These are phyloP conservation scores for Calliopum simillimum DNA, from an alignment of 2,888 invertebrate genomes.

Conservation along the genomic window DNA sequence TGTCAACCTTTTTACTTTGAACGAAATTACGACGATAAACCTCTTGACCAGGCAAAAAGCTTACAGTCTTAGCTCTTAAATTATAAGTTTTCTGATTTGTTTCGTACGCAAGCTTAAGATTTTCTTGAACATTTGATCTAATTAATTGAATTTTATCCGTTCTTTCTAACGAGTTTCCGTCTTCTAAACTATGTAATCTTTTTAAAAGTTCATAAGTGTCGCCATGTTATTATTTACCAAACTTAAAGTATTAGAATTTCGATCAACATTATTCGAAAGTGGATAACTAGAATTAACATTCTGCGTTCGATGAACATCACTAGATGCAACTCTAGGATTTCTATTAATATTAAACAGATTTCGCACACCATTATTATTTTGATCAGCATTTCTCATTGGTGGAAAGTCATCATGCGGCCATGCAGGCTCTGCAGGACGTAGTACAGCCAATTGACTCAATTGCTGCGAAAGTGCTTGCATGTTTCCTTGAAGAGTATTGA, in stretches of 20 bases:
- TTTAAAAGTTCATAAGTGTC: conserved; percentile 30
- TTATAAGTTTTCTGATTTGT: conserved; percentile 5
- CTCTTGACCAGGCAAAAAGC: conserved; percentile 12
- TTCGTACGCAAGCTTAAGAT: conserved; percentile 18
- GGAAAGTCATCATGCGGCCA: conserved; percentile 4
- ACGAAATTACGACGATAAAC: conserved; percentile 19
- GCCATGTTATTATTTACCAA: conserved; percentile 19
- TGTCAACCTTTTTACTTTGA: conserved; percentile 2
- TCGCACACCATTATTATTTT: not conserved
- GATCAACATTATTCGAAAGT: too few relatives aligned
- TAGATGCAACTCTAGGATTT: too few relatives aligned
- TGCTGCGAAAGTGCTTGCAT: conserved; percentile 21
- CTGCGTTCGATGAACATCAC: too few relatives aligned
- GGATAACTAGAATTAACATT: too few relatives aligned
- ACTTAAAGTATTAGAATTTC: conserved; percentile 3
- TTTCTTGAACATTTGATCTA: conserved; percentile 17
- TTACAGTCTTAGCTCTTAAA: not conserved
- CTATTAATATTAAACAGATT: too few relatives aligned
- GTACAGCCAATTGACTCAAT: conserved; percentile 4
- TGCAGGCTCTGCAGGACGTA: conserved; percentile 11
- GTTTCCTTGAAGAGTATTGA: conserved; percentile 15
- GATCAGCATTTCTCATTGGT: not conserved
- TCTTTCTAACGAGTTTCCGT: conserved; percentile 1
- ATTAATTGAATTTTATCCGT: conserved; percentile 9
- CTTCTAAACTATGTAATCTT: conserved; percentile 25